Evolutionary conservation across 2,113 vertebrate species (phyloP).

Genomic region (Zosterops japonicus): DNA sequence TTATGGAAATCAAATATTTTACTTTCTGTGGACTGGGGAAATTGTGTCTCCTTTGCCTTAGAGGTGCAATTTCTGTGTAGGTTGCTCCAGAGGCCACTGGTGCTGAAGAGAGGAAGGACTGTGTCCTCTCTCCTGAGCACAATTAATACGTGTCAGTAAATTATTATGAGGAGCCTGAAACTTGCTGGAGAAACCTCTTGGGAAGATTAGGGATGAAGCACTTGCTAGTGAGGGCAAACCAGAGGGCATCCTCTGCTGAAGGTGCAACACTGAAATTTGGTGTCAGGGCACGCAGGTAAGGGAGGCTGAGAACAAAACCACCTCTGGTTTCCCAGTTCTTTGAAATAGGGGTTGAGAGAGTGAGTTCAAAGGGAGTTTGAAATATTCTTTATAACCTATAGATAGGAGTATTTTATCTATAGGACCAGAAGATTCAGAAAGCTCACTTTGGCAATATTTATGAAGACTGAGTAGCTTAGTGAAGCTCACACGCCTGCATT

Average conservation of each 20-base stretch:
- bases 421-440: neutral
- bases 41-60: neutral
- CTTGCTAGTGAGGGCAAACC: neutral
- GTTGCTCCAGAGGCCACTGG: neutral
- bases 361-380: neutral
- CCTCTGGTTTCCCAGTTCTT: neutral
- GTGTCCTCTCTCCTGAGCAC: neutral
- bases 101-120: neutral
- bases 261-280: neutral
- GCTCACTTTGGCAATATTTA: neutral
- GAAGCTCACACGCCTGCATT: neutral
- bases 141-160: rapidly evolving
- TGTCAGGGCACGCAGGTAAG: neutral
- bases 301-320: neutral
- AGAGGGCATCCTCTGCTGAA: neutral
- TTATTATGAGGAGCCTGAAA: neutral
- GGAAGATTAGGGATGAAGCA: neutral
- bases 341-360: neutral
- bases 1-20: neutral
- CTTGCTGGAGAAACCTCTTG: neutral
- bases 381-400: neutral
- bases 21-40: neutral
- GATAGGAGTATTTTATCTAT: neutral
- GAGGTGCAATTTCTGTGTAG: neutral
- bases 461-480: neutral